Evolutionary conservation across 2,113 vertebrate species (phyloP).

Genomic region (Aegotheles bennettii): DNA sequence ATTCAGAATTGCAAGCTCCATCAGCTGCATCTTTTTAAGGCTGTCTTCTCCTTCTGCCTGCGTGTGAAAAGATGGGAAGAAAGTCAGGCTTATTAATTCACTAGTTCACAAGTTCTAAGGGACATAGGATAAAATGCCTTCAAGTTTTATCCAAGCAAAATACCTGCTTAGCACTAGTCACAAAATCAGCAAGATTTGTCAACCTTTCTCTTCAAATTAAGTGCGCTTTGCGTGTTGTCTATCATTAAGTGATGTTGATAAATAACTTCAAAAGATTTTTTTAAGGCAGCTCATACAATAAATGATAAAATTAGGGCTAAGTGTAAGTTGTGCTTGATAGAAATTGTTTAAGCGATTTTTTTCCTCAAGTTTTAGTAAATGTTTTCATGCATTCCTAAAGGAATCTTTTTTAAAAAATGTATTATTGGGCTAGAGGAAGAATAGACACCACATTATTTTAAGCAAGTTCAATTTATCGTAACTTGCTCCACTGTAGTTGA

Average conservation of each 20-base stretch:
- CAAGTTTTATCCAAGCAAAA: not conserved
- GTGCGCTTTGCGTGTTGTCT: not conserved
- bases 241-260: not conserved
- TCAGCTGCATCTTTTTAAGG: conserved; percentile 99
- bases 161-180: not conserved
- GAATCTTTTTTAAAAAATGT: accelerated
- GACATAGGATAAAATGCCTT: not conserved
- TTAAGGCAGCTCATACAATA: not conserved
- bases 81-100: not conserved
- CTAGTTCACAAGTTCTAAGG: not conserved
- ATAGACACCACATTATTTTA: not conserved
- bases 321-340: no score
- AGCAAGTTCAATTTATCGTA: not conserved
- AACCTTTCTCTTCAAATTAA: not conserved
- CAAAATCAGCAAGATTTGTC: not conserved
- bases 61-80: not conserved
- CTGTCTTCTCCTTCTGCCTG: conserved; percentile 99
- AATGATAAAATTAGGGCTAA: not conserved
- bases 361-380: not conserved
- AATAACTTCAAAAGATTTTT: not conserved
- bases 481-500: not conserved
- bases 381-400: not conserved
- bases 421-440: not conserved
- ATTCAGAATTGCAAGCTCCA: conserved; percentile 98
- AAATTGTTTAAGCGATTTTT: not conserved